A percentile compares a stretch with the other conserved stretches of the same genome.
These are phyloP conservation scores for Maniola hyperantus DNA, from an alignment of 2,888 invertebrate species.

Conservation along the genomic window DNA sequence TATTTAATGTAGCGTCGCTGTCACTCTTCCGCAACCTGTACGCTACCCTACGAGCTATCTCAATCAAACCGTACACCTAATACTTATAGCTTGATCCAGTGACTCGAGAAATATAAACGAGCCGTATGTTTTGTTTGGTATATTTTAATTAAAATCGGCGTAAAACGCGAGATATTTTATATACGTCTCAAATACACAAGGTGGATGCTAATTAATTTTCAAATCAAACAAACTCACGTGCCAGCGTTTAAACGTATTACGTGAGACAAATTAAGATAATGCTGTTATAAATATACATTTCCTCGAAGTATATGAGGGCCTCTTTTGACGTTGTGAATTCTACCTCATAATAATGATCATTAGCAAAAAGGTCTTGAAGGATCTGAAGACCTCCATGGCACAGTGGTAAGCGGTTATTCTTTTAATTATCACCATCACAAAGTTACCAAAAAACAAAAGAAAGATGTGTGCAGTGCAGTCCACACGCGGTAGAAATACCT, in stretches of 20 bases:
- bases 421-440: no score
- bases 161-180: neutral
- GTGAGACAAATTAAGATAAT: conserved; percentile 1
- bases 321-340: neutral
- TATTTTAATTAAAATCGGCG: neutral
- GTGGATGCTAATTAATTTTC: conserved; percentile 3
- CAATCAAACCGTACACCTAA: no score
- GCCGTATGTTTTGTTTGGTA: neutral
- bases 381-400: no score
- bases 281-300: neutral
- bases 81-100: neutral
- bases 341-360: no score
- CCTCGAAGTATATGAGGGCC: neutral
- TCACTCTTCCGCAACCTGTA: no score
- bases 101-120: neutral
- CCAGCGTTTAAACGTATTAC: neutral
- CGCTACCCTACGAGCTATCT: no score
- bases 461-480: no score
- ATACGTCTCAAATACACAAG: neutral
- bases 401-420: no score
- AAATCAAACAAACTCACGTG: neutral
- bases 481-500: no score
- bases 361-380: neutral
- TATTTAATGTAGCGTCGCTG: no score
- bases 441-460: no score